Percentiles rank a stretch among this genome's conserved stretches.
Conservation (phyloP, 2,888 invertebrate genomes). For the Tipula helvola region DNA sequence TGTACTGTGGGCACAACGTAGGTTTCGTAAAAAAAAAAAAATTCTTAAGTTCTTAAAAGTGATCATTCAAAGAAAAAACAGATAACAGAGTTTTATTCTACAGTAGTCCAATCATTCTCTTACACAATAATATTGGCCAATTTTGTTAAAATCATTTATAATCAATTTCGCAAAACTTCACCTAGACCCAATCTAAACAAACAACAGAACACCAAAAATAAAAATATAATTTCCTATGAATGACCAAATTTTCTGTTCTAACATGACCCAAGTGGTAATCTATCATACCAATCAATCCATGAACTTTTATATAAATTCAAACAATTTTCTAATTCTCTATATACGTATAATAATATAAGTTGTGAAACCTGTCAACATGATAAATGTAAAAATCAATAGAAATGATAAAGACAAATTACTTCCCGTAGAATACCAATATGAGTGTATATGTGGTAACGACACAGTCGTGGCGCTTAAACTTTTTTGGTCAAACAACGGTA, state of each 20-base stretch:
- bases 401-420: background rate
- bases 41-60: background rate
- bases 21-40: no score
- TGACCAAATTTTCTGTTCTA: background rate
- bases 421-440: background rate
- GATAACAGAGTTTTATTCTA: no score
- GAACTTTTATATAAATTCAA: background rate
- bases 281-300: background rate
- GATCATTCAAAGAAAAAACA: no score
- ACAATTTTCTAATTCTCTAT: background rate
- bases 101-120: no score
- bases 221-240: background rate
- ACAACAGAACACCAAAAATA: background rate
- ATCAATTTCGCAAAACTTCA: background rate
- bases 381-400: background rate
- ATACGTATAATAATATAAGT: background rate
- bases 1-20: no score
- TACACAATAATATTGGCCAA: no score
- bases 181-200: background rate
- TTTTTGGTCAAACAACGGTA: background rate
- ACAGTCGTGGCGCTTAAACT: background rate
- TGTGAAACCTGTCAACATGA: background rate
- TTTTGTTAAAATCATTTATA: no score
- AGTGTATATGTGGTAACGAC: background rate
- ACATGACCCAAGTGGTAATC: background rate